phyloP scores from a whole-genome alignment of 2,113 vertebrate genomes.

The Catharus bicknelli region DNA sequence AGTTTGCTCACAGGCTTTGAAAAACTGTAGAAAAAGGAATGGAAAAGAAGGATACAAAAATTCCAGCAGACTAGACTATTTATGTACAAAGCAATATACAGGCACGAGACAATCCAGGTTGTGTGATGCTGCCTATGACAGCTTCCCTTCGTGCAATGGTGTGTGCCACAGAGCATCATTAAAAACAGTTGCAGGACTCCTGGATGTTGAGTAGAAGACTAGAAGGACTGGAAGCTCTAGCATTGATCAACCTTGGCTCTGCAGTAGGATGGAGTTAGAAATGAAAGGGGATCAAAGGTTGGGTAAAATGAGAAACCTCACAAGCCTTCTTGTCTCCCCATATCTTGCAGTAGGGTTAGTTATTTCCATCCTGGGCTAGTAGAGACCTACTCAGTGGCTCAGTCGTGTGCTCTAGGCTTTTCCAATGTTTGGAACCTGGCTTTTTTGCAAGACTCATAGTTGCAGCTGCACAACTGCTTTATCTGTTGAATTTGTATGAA shows the following conservation, averaged over 20 bases:
- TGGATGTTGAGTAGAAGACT: not conserved
- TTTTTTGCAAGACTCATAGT: not conserved
- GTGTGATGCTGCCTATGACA: not conserved
- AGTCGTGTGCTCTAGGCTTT: not conserved
- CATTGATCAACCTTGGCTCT: not conserved
- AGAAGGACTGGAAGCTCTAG: not conserved
- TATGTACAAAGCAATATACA: conserved; percentile 45
- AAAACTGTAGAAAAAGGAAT: conserved; percentile 32
- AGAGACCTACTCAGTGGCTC: not conserved
- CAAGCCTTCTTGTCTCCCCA: not conserved
- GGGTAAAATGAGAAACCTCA: not conserved
- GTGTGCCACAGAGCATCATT: not conserved
- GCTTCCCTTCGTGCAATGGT: not conserved
- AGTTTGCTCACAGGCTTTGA: not conserved
- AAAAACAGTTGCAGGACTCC: not conserved
- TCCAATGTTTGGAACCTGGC: not conserved
- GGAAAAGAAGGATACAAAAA: conserved; percentile 19
- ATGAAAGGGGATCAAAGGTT: not conserved
- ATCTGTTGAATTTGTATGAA: not conserved
- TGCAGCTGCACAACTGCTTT: not conserved
- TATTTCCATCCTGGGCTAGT: not conserved
- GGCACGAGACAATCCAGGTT: not conserved
- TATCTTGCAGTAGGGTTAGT: not conserved
- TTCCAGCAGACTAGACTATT: not conserved
- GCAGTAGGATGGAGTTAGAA: not conserved